Base-by-base conservation (phyloP, 2,797 vertebrate species). In the Otus scops region DNA sequence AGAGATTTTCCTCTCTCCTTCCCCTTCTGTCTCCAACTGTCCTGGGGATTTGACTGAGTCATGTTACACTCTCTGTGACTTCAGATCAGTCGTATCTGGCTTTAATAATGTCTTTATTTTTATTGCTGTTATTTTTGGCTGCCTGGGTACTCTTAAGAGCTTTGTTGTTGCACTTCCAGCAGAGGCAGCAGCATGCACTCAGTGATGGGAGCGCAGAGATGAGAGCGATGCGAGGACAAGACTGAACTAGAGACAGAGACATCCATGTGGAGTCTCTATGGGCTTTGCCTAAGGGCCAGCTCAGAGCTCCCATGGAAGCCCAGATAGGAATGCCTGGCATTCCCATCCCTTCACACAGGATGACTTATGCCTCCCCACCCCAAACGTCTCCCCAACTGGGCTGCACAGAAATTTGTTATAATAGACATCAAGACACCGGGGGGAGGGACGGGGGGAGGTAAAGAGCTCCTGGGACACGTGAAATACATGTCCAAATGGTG, bases 31-130 rank as follows among this genome's bases (percentile, higher is more conserved):
- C 95, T 96, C 96, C 87, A 93, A 86, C 78, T 54, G 95, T 92
- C 94, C 93, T 97, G 95, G 97, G 96, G 97, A 97, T 95, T 93
- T 89, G 87, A 93, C 96, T 94, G 96, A 97, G 96, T 98, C 95
- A 94, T 95, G 83, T 93, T 97, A 96, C 93, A 87, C 93, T 97
- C 88, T 89, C 95, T 98, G 97, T 95, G 98, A 97, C 97, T 98
- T 96, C 97, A 98, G 94, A 97, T 96, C 95, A 91, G 89, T 97
- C 22, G 68, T 98, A 96, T 98, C 97, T 98, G 98, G 96, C 97
- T 98, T 98, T 98, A 97, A 98, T 98, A 97, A 98, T 17, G 70
- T 67, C 94, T 97, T 97, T 92, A 94, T 97, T 98, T 97, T 97
- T 97, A 97, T 94, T 96, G 94, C 91, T 97, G 97, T 95, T 93